Evolutionary conservation across 2,113 vertebrate genomes (phyloP), one percentile per base, ranked within the genome.

Genomic region (Rostratula benghalensis): DNA sequence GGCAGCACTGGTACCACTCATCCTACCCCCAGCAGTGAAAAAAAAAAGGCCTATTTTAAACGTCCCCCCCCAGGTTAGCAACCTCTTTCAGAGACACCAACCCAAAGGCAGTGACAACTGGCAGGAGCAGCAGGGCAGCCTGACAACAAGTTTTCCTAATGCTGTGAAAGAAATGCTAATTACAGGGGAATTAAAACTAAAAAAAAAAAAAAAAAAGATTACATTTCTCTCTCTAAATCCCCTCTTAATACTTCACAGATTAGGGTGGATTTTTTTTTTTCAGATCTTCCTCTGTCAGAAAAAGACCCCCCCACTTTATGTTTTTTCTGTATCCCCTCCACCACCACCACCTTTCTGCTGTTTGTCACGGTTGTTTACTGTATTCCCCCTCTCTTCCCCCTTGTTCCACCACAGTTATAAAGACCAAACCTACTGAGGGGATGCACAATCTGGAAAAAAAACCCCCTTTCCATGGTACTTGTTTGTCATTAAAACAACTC

Each of bases 211-310:
- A 90, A 87, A 97, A 94, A 93, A 79, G n/a, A 97, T 96, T 96
- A 87, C 81, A 94, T 92, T 94, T 95, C 81, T 82, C 87, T 70
- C 81, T 87, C 83, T 89, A 97, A 97, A 97, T 91, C 94, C 94
- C 83, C 45, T 94, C 94, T 94, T 96, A 97, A 96, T 89, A 87
- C 93, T 92, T 91, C 77, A 67, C 89, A 96, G 96, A 95, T 97
- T 97, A 96, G 91, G 37, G 46, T 94, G 94, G 94, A 96, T 96
- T 96, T 95, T 95, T 83, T 20, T 46, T 46, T 21, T 46, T 46
- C 92, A 97, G 95, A 93, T 45, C 74, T 87, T 92, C 77, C 71
- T 65, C 83, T 95, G 91, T 80, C 25, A 82, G 79, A 87, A 90
- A 89, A 68, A 83, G 45, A 96, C 93, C 83, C 82, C 67, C 83